phyloP scores from a whole-genome alignment of 2,797 vertebrate species.

The Sardinella longiceps region DNA sequence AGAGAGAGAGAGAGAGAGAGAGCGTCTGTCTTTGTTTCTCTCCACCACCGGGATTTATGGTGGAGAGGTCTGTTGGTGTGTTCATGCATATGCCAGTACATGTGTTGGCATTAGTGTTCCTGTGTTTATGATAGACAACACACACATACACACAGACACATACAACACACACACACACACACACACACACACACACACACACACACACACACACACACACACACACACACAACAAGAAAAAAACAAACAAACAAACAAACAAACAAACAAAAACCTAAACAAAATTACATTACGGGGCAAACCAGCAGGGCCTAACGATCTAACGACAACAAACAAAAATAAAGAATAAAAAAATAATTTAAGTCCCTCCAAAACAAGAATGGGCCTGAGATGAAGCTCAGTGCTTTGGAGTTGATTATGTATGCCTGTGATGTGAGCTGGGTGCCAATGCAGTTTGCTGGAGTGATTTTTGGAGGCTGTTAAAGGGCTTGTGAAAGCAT shows the following conservation, averaged over 20 bases:
- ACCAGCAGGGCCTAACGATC: not conserved
- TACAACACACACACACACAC: constrained; percentile 16
- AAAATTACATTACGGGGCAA: not conserved
- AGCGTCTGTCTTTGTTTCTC: not conserved
- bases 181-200: constrained; percentile 20
- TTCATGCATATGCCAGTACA: constrained; percentile 24
- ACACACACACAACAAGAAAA: not conserved
- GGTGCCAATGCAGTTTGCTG: constrained; percentile 32
- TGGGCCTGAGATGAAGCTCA: not conserved
- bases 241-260: not conserved
- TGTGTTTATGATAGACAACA: not conserved
- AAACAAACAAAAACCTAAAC: not conserved
- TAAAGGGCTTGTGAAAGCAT: constrained; percentile 49
- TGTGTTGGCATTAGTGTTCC: constrained; percentile 5
- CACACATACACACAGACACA: not conserved
- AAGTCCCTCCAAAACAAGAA: not conserved
- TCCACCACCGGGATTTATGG: not conserved
- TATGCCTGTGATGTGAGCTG: constrained; percentile 17
- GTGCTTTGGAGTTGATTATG: not conserved
- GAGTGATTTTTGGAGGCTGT: constrained; percentile 57
- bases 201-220: constrained; percentile 17
- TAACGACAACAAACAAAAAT: not conserved
- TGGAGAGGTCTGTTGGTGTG: constrained; percentile 8
- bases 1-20: constrained; percentile 25
- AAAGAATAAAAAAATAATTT: constrained; percentile 11